Percentiles rank a stretch among this genome's conserved stretches.
phyloP scores from a whole-genome alignment of 2,113 vertebrate genomes.

The Strix uralensis region DNA sequence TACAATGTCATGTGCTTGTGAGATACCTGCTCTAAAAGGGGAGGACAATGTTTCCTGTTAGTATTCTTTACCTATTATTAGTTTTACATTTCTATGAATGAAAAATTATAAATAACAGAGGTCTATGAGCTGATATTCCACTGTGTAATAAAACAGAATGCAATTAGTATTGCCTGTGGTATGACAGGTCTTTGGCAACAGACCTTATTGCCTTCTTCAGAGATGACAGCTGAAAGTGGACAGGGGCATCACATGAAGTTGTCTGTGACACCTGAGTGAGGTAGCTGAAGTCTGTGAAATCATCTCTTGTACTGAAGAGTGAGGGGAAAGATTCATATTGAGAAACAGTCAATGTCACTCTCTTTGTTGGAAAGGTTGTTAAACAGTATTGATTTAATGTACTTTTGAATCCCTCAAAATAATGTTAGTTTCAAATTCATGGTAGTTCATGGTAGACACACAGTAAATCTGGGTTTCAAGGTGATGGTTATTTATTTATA shows the following conservation, averaged over 20 bases:
- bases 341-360: background rate
- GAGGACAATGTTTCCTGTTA: background rate
- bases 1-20: accelerated
- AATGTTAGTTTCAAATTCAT: background rate
- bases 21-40: background rate
- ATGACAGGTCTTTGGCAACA: background rate
- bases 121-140: background rate
- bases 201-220: background rate
- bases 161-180: accelerated
- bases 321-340: background rate
- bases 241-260: background rate
- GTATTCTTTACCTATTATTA: background rate
- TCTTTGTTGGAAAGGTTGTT: background rate
- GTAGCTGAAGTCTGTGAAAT: background rate
- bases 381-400: background rate
- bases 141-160: background rate
- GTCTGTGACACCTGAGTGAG: background rate
- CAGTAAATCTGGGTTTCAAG: background rate
- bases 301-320: background rate
- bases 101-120: background rate
- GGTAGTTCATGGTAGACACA: background rate
- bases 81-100: background rate
- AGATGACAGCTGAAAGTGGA: background rate
- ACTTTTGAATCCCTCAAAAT: background rate
- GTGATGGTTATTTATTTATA: background rate